These are phyloP conservation scores for Formicarius rufipectus DNA, from an alignment of 2,113 vertebrate genomes.

Conservation along the genomic window DNA sequence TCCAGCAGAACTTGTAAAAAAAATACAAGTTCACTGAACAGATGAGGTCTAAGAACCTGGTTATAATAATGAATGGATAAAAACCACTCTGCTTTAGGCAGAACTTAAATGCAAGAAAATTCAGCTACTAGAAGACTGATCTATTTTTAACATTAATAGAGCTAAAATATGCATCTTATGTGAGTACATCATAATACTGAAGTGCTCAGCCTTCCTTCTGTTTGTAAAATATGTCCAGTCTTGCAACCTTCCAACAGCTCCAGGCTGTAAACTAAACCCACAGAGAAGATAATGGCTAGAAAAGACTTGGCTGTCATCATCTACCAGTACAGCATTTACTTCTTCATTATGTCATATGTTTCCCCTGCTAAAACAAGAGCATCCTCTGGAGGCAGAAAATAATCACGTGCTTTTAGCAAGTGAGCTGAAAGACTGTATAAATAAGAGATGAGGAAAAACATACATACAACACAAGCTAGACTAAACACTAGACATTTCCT, in stretches of 20 bases:
- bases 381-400: constrained; percentile 47
- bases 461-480: background rate
- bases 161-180: background rate
- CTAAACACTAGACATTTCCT: background rate
- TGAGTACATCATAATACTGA: background rate
- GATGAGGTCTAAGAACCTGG: background rate
- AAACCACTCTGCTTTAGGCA: background rate
- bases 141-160: background rate
- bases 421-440: background rate
- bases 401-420: constrained; percentile 35
- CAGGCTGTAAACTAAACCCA: constrained; percentile 26
- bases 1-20: background rate
- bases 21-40: background rate
- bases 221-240: constrained; percentile 19
- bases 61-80: background rate
- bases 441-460: constrained; percentile 42
- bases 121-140: background rate
- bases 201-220: background rate
- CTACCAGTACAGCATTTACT: constrained; percentile 15
- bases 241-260: constrained; percentile 18
- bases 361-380: constrained; percentile 42
- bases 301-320: constrained; percentile 7
- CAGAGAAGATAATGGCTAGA: constrained; percentile 23
- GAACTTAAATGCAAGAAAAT: background rate
- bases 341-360: constrained; percentile 31